A percentile compares a stretch with the other conserved stretches of the same genome.
Evolutionary conservation across 35 echinoderm and acorn worm species (phyloP).

Genomic region (Anneissia japonica): DNA sequence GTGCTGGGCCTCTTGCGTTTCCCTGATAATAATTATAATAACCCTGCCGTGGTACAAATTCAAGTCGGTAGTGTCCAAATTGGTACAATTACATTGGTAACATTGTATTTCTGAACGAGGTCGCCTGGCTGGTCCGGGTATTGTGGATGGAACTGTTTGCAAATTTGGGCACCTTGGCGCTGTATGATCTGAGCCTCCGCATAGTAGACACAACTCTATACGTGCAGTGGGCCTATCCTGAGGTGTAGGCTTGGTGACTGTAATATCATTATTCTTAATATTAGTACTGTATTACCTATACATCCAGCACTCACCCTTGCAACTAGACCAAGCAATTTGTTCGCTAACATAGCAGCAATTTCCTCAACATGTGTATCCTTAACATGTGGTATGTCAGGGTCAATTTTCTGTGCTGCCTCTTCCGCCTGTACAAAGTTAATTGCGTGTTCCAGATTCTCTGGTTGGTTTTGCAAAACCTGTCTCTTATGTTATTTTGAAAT

Average conservation of each 20-base stretch:
- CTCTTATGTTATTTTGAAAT: not conserved
- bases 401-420: conserved; percentile 16
- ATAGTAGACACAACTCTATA: conserved; percentile 1
- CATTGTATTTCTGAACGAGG: not conserved
- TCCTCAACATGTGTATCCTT: not conserved
- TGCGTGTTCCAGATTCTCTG: not conserved
- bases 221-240: not conserved
- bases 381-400: not conserved
- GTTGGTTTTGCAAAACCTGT: conserved; percentile 10
- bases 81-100: conserved; percentile 4
- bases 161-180: not conserved
- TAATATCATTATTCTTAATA: not conserved
- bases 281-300: not conserved
- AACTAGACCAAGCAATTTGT: conserved; percentile 1
- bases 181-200: not conserved
- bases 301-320: not conserved
- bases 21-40: no score
- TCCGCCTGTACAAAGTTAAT: conserved; percentile 4
- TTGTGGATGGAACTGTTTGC: conserved; percentile 2
- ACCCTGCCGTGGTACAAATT: no score
- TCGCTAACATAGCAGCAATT: not conserved
- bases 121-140: not conserved
- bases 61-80: no score
- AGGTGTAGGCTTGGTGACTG: not conserved
- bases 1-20: no score